These are phyloP conservation scores for Chloropsis hardwickii DNA, from an alignment of 2,113 vertebrate species.

Conservation along the genomic window DNA sequence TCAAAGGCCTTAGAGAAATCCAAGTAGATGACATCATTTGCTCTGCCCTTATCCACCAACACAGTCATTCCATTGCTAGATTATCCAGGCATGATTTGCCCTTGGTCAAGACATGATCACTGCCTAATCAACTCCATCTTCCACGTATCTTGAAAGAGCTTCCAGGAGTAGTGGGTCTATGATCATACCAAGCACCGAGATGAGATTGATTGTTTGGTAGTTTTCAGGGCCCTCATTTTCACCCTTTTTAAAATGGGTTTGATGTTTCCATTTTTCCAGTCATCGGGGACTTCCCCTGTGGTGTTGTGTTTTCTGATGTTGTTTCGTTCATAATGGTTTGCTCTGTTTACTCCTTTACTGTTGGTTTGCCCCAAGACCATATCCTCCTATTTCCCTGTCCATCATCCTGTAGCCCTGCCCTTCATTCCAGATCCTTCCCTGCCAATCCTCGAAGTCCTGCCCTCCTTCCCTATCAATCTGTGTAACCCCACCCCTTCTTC, in stretches of 20 bases:
- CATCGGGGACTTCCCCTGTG: background rate
- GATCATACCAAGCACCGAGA: background rate
- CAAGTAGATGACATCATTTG: background rate
- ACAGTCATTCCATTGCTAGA: background rate
- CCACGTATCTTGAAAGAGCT: background rate
- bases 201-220: background rate
- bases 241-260: background rate
- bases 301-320: no score
- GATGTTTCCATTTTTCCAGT: background rate
- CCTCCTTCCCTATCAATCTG: no score
- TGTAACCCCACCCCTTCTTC: no score
- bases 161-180: background rate
- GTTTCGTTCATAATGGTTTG: no score
- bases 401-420: no score
- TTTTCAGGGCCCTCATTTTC: background rate
- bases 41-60: background rate
- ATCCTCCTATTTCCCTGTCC: no score
- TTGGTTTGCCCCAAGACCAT: no score
- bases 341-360: no score
- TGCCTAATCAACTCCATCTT: background rate
- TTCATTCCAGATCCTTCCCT: no score
- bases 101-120: background rate
- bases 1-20: background rate
- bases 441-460: no score
- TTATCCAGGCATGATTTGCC: background rate